A percentile compares a stretch with the other conserved stretches of the same genome.
These are phyloP conservation scores for Macrostomum lignano DNA, from an alignment of 1,140 invertebrate species.

Conservation along the genomic window DNA sequence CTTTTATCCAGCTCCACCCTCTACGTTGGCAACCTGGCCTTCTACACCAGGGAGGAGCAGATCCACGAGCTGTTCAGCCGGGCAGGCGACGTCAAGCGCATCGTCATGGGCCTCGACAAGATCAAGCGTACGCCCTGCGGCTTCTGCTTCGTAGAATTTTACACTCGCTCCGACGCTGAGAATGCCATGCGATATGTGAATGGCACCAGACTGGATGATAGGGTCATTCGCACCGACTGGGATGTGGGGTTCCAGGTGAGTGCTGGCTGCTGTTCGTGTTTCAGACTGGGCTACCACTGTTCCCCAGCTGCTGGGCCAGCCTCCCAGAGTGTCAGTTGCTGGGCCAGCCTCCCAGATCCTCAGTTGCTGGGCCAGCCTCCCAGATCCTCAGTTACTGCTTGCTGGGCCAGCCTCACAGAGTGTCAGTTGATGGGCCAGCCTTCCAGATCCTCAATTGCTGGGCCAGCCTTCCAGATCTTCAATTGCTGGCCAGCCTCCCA, in stretches of 20 bases:
- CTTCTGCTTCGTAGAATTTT: conserved; percentile 89
- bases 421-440: no score
- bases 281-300: no score
- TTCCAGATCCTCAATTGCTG: no score
- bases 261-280: no score
- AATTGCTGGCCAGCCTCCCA: no score
- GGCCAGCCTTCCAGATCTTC: no score
- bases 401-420: no score
- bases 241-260: conserved; percentile 95
- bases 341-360: no score
- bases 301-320: no score
- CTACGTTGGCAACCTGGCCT: conserved; percentile 89
- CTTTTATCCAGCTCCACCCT: conserved; percentile 48
- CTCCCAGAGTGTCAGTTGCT: no score
- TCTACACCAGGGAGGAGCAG: conserved; percentile 94
- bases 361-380: no score
- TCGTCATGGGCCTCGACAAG: conserved; percentile 92
- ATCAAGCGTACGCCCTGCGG: conserved; percentile 95
- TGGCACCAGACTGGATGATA: conserved; percentile 76
- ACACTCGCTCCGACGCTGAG: conserved; percentile 49
- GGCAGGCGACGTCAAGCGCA: conserved; percentile 74
- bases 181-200: conserved; percentile 82
- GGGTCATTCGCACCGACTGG: conserved; percentile 90
- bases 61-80: conserved; percentile 83
- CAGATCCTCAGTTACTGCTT: no score